Conservation (phyloP, 2,797 vertebrate genomes). For the Iguana delicatissima region DNA sequence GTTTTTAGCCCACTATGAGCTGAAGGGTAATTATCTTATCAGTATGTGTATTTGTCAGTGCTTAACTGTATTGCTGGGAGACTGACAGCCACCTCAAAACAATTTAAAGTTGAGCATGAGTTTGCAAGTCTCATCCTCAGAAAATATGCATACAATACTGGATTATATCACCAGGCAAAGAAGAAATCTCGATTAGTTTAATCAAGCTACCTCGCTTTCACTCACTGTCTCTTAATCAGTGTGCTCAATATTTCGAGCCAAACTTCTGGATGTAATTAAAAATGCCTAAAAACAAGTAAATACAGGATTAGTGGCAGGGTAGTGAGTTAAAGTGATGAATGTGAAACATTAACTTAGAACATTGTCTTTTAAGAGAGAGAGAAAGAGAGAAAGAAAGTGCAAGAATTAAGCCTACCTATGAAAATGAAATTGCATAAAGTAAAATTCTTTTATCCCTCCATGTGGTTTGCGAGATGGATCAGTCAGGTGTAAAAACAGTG, state of each 20-base stretch:
- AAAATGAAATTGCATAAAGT: neutral
- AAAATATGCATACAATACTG: slow-evolving; percentile 17
- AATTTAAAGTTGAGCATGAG: slow-evolving; percentile 43
- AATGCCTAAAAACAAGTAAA: slow-evolving; percentile 42
- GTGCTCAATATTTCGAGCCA: slow-evolving; percentile 32
- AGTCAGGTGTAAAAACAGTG: neutral
- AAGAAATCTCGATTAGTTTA: slow-evolving; percentile 53
- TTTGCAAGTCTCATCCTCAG: slow-evolving; percentile 20
- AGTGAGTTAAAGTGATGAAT: slow-evolving; percentile 6
- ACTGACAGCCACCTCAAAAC: slow-evolving; percentile 45
- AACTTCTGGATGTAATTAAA: slow-evolving; percentile 43
- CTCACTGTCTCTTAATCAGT: slow-evolving; percentile 32
- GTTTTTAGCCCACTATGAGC: slow-evolving; percentile 56
- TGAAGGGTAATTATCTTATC: slow-evolving; percentile 69
- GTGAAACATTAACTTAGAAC: neutral
- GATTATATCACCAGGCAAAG: slow-evolving; percentile 55
- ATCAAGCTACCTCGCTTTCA: slow-evolving; percentile 5
- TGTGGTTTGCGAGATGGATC: neutral
- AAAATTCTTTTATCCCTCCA: neutral
- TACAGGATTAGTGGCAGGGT: slow-evolving; percentile 7
- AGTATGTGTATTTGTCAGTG: slow-evolving; percentile 52
- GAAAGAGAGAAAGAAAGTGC: neutral
- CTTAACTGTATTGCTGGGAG: slow-evolving; percentile 57
- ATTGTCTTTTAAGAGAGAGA: neutral
- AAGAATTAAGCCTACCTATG: neutral